Conservation (phyloP, 2,888 invertebrate genomes). For the Tromatobia lineatoria region DNA sequence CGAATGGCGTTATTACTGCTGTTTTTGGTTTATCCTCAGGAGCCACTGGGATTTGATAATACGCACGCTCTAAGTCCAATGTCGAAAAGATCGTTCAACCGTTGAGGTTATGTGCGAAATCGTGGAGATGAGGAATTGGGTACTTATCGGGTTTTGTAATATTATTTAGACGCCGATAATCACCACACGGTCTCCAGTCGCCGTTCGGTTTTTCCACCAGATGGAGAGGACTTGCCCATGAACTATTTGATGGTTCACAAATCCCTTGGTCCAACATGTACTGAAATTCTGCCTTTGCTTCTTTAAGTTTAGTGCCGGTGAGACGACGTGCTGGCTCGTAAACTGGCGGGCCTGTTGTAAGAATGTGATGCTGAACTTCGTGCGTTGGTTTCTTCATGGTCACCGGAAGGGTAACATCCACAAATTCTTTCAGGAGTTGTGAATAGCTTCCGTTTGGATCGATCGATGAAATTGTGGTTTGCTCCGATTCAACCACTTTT, state of each 20-base stretch:
- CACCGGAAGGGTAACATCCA: not conserved
- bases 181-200: too few relatives aligned
- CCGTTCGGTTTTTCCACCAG: too few relatives aligned
- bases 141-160: slow-evolving; percentile 32
- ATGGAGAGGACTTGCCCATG: too few relatives aligned
- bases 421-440: slow-evolving; percentile 13
- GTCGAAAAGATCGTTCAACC: not conserved
- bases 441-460: slow-evolving; percentile 18
- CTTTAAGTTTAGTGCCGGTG: not conserved
- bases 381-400: not conserved
- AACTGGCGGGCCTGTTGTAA: slow-evolving; percentile 25
- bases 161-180: too few relatives aligned
- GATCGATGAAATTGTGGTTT: slow-evolving; percentile 55
- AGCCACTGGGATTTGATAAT: slow-evolving; percentile 61
- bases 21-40: slow-evolving; percentile 75
- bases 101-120: not conserved
- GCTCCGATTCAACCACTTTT: not conserved
- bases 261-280: slow-evolving; percentile 33
- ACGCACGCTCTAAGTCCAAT: slow-evolving; percentile 60
- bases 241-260: slow-evolving; percentile 25
- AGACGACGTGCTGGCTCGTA: slow-evolving; percentile 33
- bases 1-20: slow-evolving; percentile 76
- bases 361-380: slow-evolving; percentile 58
- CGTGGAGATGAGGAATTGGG: slow-evolving; percentile 28
- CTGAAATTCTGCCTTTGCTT: slow-evolving; percentile 10